Conservation (phyloP, 2,888 invertebrate genomes). For the Drosophila atroscutellata region DNA sequence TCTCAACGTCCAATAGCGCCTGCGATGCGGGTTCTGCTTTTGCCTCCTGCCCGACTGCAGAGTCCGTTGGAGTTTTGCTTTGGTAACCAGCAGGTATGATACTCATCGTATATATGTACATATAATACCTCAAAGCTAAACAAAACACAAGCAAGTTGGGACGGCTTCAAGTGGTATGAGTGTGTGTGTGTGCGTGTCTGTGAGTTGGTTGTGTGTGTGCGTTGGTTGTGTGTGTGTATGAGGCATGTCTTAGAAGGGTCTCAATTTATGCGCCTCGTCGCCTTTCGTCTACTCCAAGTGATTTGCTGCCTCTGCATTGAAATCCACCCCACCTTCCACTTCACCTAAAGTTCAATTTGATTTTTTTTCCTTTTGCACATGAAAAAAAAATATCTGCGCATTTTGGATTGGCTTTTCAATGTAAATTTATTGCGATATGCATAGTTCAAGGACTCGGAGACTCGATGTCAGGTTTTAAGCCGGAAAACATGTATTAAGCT, state of each 20-base stretch:
- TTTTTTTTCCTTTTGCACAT: slow-evolving; percentile 68
- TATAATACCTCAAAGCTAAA: slow-evolving; percentile 74
- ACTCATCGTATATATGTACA: slow-evolving; percentile 21
- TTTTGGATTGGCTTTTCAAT: slow-evolving; percentile 38
- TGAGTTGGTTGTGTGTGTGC: slow-evolving; percentile 20
- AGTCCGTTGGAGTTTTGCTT: slow-evolving; percentile 4
- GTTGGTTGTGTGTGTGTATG: slow-evolving; percentile 21
- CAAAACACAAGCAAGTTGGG: slow-evolving; percentile 60
- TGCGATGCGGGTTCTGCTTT: slow-evolving; percentile 38
- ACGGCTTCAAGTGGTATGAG: slow-evolving; percentile 18
- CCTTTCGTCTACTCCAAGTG: slow-evolving; percentile 74
- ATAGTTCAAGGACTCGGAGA: slow-evolving; percentile 28
- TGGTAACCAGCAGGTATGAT: slow-evolving; percentile 54
- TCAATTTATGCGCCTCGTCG: slow-evolving; percentile 78
- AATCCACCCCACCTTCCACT: background rate
- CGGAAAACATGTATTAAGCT: background rate
- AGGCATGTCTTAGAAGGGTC: slow-evolving; percentile 45
- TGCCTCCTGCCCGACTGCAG: slow-evolving; percentile 7
- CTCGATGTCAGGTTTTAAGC: background rate
- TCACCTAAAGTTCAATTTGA: slow-evolving; percentile 64
- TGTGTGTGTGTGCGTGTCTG: slow-evolving; percentile 28
- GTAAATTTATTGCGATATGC: slow-evolving; percentile 59
- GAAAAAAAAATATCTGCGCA: slow-evolving; percentile 66
- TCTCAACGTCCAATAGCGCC: slow-evolving; percentile 56
- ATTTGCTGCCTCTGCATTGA: slow-evolving; percentile 57